Evolutionary conservation across 2,113 vertebrate species (phyloP).

Genomic region (Serinus canaria): DNA sequence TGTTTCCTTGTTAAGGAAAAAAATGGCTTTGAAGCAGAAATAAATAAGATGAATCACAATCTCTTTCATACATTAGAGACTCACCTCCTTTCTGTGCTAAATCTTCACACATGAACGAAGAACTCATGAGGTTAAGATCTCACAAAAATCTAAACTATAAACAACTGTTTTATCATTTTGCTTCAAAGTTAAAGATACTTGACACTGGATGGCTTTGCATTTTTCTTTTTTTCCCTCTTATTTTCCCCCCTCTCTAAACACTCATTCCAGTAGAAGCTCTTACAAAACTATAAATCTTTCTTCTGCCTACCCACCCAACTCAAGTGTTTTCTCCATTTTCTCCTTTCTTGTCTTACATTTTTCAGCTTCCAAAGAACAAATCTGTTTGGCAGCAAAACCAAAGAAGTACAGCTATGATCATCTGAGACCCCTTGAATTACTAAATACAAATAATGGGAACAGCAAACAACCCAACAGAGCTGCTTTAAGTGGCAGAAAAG

Average conservation of each 20-base stretch:
- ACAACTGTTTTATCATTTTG: not conserved
- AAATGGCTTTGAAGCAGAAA: not conserved
- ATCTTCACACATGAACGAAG: not conserved
- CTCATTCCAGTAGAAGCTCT: not conserved
- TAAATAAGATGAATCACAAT: not conserved
- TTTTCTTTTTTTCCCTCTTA: not conserved
- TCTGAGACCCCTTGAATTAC: not conserved
- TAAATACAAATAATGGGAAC: not conserved
- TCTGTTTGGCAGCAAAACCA: not conserved
- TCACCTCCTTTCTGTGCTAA: not conserved
- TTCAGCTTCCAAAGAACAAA: not conserved
- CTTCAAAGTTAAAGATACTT: not conserved
- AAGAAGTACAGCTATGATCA: not conserved
- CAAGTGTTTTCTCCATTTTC: not conserved
- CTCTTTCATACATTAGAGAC: not conserved
- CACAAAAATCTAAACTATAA: not conserved
- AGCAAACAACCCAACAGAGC: not conserved
- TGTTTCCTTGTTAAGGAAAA: not conserved
- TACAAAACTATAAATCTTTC: not conserved
- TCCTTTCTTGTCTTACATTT: not conserved
- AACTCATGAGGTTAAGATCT: not conserved
- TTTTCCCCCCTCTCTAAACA: not conserved
- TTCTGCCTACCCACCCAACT: accelerated
- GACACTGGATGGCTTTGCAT: not conserved
- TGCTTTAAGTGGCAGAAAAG: not conserved